Conservation (phyloP, 2,113 vertebrate species). For the Percopsis transmontana region DNA sequence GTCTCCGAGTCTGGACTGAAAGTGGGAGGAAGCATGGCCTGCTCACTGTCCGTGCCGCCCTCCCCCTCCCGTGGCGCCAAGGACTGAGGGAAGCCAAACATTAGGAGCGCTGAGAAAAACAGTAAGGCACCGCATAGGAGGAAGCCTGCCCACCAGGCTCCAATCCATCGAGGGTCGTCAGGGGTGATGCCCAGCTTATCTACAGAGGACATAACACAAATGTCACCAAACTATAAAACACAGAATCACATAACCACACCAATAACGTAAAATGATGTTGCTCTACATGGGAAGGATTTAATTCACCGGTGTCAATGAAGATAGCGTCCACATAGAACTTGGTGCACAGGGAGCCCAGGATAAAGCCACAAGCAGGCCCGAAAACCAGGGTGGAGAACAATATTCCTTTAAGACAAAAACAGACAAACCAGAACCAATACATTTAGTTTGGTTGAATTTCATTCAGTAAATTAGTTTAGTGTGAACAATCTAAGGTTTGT, state of each 20-base stretch:
- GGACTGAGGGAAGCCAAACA: constrained; percentile 98
- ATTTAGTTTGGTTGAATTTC: too few relatives aligned
- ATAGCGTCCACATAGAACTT: constrained; percentile 97
- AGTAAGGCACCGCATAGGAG: constrained; percentile 97
- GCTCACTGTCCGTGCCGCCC: constrained; percentile 83
- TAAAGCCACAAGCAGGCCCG: constrained; percentile 97
- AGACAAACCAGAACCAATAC: neutral
- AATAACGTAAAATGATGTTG: neutral
- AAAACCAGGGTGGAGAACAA: constrained; percentile 98
- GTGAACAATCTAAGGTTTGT: neutral
- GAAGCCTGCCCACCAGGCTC: constrained; percentile 98
- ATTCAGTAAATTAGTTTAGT: neutral
- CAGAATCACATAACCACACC: neutral
- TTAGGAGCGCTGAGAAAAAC: constrained; percentile 93
- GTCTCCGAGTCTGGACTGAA: constrained; percentile 80
- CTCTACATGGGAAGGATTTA: neutral
- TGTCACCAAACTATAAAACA: neutral
- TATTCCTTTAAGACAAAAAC: constrained; percentile 81
- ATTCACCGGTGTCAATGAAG: constrained; percentile 95
- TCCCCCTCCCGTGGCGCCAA: constrained; percentile 79
- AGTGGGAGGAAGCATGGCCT: constrained; percentile 87
- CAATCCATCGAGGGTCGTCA: constrained; percentile 97
- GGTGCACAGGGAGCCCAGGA: constrained; percentile 97
- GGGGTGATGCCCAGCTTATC: constrained; percentile 89
- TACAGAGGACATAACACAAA: constrained; percentile 48